phyloP scores from a whole-genome alignment of 2,797 vertebrate species.

The Syngnathus rostellatus region DNA sequence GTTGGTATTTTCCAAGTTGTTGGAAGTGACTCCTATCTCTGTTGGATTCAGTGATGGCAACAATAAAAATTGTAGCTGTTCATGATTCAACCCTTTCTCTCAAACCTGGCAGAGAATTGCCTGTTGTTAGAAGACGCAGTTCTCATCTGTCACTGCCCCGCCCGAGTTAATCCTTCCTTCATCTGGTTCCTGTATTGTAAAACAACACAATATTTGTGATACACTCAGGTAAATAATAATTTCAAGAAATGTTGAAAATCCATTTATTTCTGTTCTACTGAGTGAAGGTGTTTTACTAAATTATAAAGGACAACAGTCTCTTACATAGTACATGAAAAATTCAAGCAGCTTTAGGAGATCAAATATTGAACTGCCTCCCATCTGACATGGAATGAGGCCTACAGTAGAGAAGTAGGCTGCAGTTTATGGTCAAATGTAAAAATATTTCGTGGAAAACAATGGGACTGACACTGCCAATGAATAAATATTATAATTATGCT shows the following conservation, averaged over 20 bases:
- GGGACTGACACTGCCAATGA: too few relatives aligned
- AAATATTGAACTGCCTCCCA: conserved; percentile 49
- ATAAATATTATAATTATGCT: too few relatives aligned
- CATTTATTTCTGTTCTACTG: conserved; percentile 30
- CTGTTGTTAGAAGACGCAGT: neutral
- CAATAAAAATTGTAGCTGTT: neutral
- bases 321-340: conserved; percentile 46
- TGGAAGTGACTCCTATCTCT: neutral
- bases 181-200: neutral
- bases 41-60: neutral
- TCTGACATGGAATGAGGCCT: conserved; percentile 17
- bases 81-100: neutral
- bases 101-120: neutral
- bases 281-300: conserved; percentile 44
- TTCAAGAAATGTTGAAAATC: conserved; percentile 17
- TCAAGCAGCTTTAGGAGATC: conserved; percentile 42
- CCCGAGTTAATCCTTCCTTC: neutral
- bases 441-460: too few relatives aligned
- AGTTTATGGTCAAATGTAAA: neutral
- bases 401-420: conserved; percentile 7
- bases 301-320: conserved; percentile 51
- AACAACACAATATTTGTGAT: neutral
- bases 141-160: neutral
- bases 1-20: neutral
- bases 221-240: neutral